Evolutionary conservation across 1,140 invertebrate genomes (phyloP), one percentile per base, ranked within the genome.

Genomic region (Mamestra configurata): DNA sequence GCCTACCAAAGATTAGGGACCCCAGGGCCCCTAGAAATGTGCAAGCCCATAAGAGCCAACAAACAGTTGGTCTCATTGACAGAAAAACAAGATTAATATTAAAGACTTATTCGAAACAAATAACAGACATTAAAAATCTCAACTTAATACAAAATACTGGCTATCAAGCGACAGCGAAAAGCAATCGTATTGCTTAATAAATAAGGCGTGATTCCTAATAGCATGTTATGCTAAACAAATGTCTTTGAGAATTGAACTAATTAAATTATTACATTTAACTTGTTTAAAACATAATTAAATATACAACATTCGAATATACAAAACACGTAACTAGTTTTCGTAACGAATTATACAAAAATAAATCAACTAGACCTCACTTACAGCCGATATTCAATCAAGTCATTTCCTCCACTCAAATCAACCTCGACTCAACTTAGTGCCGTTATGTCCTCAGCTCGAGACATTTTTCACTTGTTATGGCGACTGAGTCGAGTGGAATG

Each of bases 151-250:
- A 40, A 40, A 51, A 51, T 15, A 51, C 53, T 55, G 18, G 7
- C 20, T 55, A 66, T 22, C 43, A 75, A 61, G 51, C 68, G 27
- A 80, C 79, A 82, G 46, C 35, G 27, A 59, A 82, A 82, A 86
- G 84, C 84, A 84, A 86, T 86, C 61, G 84, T 86, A 86, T 86
- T 86, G 84, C 84, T 86, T 71, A 82, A 10, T 20, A 79, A 75
- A 73, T 86, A 86, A 83, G 82, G 80, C 80, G 75, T 76, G 79
- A 68, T 68, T 61, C 76, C 72, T 73, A 70, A 24, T 27, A 70
- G 13, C 37, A 70, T 24, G 13, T 24, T 24, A 27, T 18, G 6
- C 22, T 70, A 46, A 49, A 46, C 20, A 49, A 22, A 24, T 70
- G 22, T 8, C 40, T 46, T 70, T 66, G 18, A 43, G 18, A 15